A percentile compares a stretch with the other conserved stretches of the same genome.
phyloP scores from a whole-genome alignment of 2,113 vertebrate species.

The Raphicerus campestris region DNA sequence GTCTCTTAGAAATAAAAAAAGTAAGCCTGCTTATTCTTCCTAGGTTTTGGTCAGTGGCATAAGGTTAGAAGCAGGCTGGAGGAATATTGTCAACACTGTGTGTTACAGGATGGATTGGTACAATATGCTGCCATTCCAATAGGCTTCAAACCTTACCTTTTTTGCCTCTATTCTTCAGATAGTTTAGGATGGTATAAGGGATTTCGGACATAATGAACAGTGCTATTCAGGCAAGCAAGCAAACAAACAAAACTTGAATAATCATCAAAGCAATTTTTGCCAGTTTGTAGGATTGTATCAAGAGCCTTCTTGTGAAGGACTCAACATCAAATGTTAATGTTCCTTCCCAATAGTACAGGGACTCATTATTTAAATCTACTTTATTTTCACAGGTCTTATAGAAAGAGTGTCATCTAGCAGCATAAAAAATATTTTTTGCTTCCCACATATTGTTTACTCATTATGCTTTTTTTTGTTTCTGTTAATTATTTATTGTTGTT shows the following conservation, averaged over 20 bases:
- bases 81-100: neutral
- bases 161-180: neutral
- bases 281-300: slow-evolving; percentile 26
- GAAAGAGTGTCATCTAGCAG: slow-evolving; percentile 52
- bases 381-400: slow-evolving; percentile 39
- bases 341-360: slow-evolving; percentile 50
- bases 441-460: neutral
- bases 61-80: neutral
- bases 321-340: neutral
- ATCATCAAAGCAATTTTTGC: slow-evolving; percentile 31
- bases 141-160: neutral
- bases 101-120: neutral
- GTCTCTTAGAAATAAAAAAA: neutral
- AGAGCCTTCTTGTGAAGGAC: slow-evolving; percentile 51
- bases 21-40: neutral
- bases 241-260: neutral
- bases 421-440: slow-evolving; percentile 51
- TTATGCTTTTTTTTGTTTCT: neutral
- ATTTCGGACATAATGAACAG: slow-evolving; percentile 8
- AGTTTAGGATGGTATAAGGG: neutral
- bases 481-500: neutral
- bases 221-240: neutral
- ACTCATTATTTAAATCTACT: slow-evolving; percentile 57
- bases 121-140: neutral
- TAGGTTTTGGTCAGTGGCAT: neutral